Evolutionary conservation across 35 echinoderm and acorn worm species (phyloP).

Genomic region (Eucidaris tribuloides): DNA sequence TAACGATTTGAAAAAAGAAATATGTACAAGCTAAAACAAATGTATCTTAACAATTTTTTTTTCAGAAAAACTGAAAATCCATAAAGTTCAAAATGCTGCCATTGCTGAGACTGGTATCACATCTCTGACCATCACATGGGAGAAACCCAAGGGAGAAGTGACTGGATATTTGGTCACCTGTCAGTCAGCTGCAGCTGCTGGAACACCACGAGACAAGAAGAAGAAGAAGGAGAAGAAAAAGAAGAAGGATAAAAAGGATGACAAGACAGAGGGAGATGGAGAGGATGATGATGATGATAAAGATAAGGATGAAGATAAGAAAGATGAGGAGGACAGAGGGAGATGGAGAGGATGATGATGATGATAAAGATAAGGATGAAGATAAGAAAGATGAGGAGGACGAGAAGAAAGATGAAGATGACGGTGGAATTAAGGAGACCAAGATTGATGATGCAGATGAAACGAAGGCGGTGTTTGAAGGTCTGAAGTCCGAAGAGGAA

Average conservation of each 20-base stretch:
- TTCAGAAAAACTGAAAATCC: constrained; percentile 38
- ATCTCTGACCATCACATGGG: constrained; percentile 65
- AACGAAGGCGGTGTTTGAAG: constrained; percentile 36
- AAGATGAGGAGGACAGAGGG: neutral
- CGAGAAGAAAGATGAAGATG: neutral
- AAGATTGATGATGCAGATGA: constrained; percentile 50
- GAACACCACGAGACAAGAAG: constrained; percentile 29
- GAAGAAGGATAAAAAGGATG: constrained; percentile 33
- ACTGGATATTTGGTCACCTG: constrained; percentile 72
- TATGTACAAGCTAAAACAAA: too few relatives aligned
- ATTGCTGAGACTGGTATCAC: constrained; percentile 36
- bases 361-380: constrained; percentile 20
- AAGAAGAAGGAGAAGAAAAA: constrained; percentile 14
- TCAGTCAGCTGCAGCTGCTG: neutral
- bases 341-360: neutral
- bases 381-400: neutral
- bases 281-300: neutral
- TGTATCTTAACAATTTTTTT: too few relatives aligned
- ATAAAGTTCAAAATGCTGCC: constrained; percentile 43
- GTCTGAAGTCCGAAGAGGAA: constrained; percentile 25
- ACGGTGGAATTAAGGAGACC: too few relatives aligned
- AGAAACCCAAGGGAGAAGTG: constrained; percentile 68
- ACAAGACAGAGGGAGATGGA: neutral
- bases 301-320: neutral
- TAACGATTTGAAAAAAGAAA: too few relatives aligned